Conservation (phyloP, 2,888 invertebrate species). For the Brenthis daphne region DNA sequence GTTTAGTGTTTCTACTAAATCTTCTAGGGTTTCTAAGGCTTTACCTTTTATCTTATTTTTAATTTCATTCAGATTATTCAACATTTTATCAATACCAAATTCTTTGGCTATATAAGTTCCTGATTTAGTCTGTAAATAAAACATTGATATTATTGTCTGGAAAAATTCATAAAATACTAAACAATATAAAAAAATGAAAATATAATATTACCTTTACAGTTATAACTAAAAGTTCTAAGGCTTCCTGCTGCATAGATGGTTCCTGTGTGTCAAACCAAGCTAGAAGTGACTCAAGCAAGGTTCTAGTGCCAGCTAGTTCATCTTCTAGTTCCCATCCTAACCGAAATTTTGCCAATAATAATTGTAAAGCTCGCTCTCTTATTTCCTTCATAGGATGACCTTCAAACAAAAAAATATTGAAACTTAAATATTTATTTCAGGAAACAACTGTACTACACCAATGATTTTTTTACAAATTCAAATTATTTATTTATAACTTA, state of each 20-base stretch:
- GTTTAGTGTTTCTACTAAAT: slow-evolving; percentile 68
- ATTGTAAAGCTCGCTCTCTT: slow-evolving; percentile 78
- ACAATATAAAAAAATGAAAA: slow-evolving; percentile 5
- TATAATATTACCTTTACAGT: slow-evolving; percentile 76
- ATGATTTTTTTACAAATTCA: no score
- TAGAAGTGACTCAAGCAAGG: slow-evolving; percentile 82
- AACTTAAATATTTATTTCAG: neutral
- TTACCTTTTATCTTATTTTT: slow-evolving; percentile 65
- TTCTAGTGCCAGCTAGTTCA: slow-evolving; percentile 81
- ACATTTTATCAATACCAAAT: slow-evolving; percentile 67
- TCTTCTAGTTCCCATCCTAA: slow-evolving; percentile 84
- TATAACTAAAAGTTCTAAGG: slow-evolving; percentile 79
- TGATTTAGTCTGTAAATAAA: slow-evolving; percentile 68
- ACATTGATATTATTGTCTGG: slow-evolving; percentile 42
- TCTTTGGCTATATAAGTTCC: slow-evolving; percentile 78
- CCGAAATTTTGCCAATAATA: slow-evolving; percentile 83
- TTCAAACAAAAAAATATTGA: slow-evolving; percentile 46
- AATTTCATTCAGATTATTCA: slow-evolving; percentile 65
- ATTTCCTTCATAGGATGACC: slow-evolving; percentile 83
- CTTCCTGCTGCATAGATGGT: slow-evolving; percentile 79
- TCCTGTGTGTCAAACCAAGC: slow-evolving; percentile 84
- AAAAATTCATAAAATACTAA: neutral
- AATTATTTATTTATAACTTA: no score
- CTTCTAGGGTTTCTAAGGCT: slow-evolving; percentile 64
- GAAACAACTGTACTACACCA: neutral